phyloP scores from a whole-genome alignment of 2,113 vertebrate species.

The Greenwoodochromis staneri region DNA sequence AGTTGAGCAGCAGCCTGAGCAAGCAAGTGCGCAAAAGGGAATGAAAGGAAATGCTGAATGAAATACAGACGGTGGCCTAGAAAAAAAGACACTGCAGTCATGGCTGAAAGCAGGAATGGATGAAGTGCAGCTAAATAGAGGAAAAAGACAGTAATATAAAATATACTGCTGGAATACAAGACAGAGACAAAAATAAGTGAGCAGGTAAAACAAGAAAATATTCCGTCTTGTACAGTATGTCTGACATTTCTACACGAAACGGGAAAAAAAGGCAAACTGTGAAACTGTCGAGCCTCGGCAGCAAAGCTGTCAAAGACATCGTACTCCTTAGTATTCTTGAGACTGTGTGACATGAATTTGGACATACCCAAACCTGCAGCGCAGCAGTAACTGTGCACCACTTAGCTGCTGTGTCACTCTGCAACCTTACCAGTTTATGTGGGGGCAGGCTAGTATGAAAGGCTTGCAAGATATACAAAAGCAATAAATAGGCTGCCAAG shows the following conservation, averaged over 20 bases:
- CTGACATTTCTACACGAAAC: conserved; percentile 9
- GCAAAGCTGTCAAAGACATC: conserved; percentile 29
- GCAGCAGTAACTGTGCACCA: conserved; percentile 9
- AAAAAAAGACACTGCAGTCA: conserved; percentile 1
- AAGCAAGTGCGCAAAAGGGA: background rate
- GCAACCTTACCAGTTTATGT: background rate
- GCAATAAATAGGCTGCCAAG: conserved; percentile 4
- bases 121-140: background rate
- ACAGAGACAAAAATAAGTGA: conserved; percentile 15
- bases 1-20: background rate
- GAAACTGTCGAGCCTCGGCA: background rate
- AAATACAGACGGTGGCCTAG: background rate
- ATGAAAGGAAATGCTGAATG: conserved; percentile 13
- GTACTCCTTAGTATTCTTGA: conserved; percentile 25
- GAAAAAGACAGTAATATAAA: background rate
- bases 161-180: conserved; percentile 6
- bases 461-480: background rate
- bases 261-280: background rate
- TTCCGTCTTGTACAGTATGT: background rate
- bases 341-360: conserved; percentile 13
- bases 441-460: conserved; percentile 2
- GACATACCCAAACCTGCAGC: conserved; percentile 13
- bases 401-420: conserved; percentile 14
- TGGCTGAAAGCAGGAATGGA: background rate
- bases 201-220: background rate